Percentiles rank a stretch among this genome's conserved stretches.
Evolutionary conservation across 2,113 vertebrate species (phyloP).

Genomic region (Gadus chalcogrammus): DNA sequence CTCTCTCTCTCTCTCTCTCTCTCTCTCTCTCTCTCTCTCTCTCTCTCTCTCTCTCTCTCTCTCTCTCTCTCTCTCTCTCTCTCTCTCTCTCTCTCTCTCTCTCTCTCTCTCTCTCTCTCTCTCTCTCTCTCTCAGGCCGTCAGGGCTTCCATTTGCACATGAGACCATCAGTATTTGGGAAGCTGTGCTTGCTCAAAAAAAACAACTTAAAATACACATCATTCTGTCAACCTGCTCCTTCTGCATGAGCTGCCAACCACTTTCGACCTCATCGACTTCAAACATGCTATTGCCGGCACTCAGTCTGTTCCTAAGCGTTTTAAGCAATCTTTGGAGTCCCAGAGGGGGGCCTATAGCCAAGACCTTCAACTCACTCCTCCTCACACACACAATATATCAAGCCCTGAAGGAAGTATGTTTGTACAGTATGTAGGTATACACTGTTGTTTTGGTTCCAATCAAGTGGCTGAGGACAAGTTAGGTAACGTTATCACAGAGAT

Average conservation of each 20-base stretch:
- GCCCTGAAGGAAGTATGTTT: too few relatives aligned
- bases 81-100: too few relatives aligned
- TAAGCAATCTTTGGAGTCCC: slow-evolving; percentile 1
- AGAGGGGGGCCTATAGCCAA: too few relatives aligned
- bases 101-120: slow-evolving; percentile 30
- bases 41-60: too few relatives aligned
- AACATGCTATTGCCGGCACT: slow-evolving; percentile 57
- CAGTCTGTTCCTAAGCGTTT: slow-evolving; percentile 55
- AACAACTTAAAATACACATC: slow-evolving; percentile 29
- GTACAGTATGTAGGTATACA: too few relatives aligned
- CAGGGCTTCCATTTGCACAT: slow-evolving; percentile 55
- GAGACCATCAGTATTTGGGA: slow-evolving; percentile 62
- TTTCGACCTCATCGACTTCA: slow-evolving; percentile 37
- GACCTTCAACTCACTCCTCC: too few relatives aligned
- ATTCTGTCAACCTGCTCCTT: slow-evolving; percentile 60
- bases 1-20: slow-evolving; percentile 25
- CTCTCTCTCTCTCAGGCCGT: slow-evolving; percentile 32
- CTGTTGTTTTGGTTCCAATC: too few relatives aligned
- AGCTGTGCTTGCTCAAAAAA: slow-evolving; percentile 48
- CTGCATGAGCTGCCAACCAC: slow-evolving; percentile 59
- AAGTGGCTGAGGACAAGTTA: too few relatives aligned
- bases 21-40: too few relatives aligned
- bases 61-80: slow-evolving; percentile 12
- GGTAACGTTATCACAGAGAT: too few relatives aligned
- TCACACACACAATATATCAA: too few relatives aligned